A percentile compares a stretch with the other conserved stretches of the same genome.
Conservation (phyloP, 2,888 invertebrate species). For the Ormia ochracea region DNA sequence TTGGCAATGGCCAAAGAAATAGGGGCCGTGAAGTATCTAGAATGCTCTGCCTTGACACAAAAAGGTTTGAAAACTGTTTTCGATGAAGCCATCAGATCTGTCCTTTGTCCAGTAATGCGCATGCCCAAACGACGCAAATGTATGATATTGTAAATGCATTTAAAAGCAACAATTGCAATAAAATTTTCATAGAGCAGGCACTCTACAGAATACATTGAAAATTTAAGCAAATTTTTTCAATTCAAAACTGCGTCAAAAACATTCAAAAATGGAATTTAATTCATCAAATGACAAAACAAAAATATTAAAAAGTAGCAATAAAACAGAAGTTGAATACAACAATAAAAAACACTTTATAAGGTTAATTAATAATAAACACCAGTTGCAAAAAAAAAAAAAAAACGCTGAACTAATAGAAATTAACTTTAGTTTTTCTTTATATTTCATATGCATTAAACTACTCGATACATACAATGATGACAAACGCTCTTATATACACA, state of each 20-base stretch:
- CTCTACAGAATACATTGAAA: constrained; percentile 11
- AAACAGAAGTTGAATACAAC: background rate
- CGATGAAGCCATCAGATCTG: constrained; percentile 75
- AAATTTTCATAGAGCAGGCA: constrained; percentile 26
- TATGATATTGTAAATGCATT: constrained; percentile 65
- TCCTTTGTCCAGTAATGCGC: constrained; percentile 73
- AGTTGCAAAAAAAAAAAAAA: background rate
- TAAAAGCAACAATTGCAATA: background rate
- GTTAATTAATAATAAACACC: background rate
- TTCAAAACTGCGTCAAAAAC: constrained; percentile 2
- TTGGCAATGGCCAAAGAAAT: constrained; percentile 76
- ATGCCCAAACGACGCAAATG: constrained; percentile 69
- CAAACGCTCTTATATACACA: background rate
- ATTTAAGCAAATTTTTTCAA: constrained; percentile 8
- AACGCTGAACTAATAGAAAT: background rate
- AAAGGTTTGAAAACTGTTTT: constrained; percentile 75
- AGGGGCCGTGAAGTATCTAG: constrained; percentile 74
- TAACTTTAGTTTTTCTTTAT: constrained; percentile 22
- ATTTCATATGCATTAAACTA: background rate
- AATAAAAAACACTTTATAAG: background rate
- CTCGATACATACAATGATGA: constrained; percentile 7
- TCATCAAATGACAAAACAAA: constrained; percentile 19
- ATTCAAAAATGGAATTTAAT: background rate
- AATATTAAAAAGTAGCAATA: background rate
- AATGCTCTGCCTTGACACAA: constrained; percentile 74